Base-by-base conservation (phyloP, 2,888 invertebrate species). In the Thalpophila matura region DNA sequence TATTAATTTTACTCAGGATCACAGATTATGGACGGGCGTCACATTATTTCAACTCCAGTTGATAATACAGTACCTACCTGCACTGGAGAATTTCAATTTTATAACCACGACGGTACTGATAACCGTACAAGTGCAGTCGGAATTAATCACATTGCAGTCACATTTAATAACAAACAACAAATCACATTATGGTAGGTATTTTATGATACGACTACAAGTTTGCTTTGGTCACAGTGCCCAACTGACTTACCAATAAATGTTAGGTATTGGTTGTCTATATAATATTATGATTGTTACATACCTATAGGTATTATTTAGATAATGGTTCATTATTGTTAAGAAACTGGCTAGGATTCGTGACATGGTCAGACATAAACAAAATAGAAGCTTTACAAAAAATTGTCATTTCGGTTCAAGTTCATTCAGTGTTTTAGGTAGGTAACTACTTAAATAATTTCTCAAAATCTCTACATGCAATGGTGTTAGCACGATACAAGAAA, bases 161-260 rank as follows among this genome's bases (percentile, higher is more conserved):
- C 40, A 59, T 67, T 47, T 40, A 63, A 66, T 74, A 68, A 45
- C 60, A 62, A 66, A 56, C 53, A 54, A 54, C 55, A 55, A 57
- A 60, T 57, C 37, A 43, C n/a, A 51, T 58, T 72, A 33, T 43
- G 62, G 54, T 43, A 64, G 54, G 47, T 70, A 31, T 53, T 62
- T 38, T 33, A n/a, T n/a, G n/a, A 33, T 33, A 38, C 31, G 43
- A 49, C 33, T 58, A 22, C 35, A 35, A 29, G 26, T 27, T 20
- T 33, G 38, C 54, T 62, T 74, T 60, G 45, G 71, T 71, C 71
- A 71, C 66, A 74, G 33, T n/a, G n/a, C n/a, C n/a, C 54, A 51
- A 53, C 60, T 57, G 22, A 50, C 29, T 18, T 59, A 54, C 26
- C 27, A 49, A 55, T 43, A 16, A 42, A 68, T 43, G 7, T 38